Evolutionary conservation across 2,888 invertebrate genomes (phyloP).

Genomic region (Lumbricus terrestris): DNA sequence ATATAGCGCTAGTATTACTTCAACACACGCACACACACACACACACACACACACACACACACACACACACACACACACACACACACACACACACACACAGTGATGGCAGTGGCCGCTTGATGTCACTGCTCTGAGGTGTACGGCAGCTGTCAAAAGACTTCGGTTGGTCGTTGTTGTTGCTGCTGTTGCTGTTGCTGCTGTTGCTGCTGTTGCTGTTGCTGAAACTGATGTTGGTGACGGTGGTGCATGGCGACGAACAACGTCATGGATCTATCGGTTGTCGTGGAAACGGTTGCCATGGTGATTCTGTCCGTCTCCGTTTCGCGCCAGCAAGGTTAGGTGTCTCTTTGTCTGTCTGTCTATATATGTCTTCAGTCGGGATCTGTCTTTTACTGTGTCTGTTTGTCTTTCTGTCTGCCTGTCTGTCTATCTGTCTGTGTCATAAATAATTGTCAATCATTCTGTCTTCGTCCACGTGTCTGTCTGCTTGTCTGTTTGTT

Average conservation of each 20-base stretch:
- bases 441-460: neutral
- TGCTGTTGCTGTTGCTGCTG: too few relatives aligned
- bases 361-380: neutral
- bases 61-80: too few relatives aligned
- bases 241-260: neutral
- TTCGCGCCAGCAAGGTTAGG: neutral
- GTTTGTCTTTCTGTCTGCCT: neutral
- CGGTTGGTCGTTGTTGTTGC: neutral
- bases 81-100: too few relatives aligned
- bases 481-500: neutral
- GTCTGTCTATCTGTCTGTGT: neutral
- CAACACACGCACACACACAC: too few relatives aligned
- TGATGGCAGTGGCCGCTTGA: neutral
- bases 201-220: neutral
- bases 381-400: neutral
- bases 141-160: too few relatives aligned
- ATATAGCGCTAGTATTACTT: neutral
- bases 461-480: neutral
- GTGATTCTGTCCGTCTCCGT: neutral
- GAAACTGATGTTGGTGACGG: neutral
- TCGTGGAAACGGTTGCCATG: neutral
- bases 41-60: too few relatives aligned
- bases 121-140: neutral
- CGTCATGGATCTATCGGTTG: constrained; percentile 13
- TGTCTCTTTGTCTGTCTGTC: neutral